phyloP scores from a whole-genome alignment of 92 coral and sea anemone species.

The Diadumene lineata region DNA sequence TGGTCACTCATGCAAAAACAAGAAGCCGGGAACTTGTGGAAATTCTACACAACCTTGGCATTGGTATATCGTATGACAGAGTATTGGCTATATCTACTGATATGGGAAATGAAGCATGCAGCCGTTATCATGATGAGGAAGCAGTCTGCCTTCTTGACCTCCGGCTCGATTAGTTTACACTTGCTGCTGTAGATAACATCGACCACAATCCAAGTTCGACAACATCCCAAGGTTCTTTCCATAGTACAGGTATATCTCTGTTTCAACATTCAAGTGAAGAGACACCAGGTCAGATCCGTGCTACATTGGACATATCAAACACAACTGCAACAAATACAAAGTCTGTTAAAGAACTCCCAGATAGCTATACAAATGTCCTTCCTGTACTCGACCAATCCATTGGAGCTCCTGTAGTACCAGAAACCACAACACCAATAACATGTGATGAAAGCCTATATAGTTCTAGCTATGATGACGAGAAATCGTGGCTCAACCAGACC shows the following conservation, averaged over 20 bases:
- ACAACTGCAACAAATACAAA: slow-evolving; percentile 27
- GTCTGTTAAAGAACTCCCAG: slow-evolving; percentile 48
- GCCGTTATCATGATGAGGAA: slow-evolving; percentile 44
- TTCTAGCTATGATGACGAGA: slow-evolving; percentile 10
- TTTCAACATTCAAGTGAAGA: slow-evolving; percentile 54
- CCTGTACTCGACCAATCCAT: slow-evolving; percentile 37
- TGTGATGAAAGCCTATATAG: slow-evolving; percentile 14
- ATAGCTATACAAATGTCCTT: slow-evolving; percentile 38
- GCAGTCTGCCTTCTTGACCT: slow-evolving; percentile 64
- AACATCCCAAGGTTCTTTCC: slow-evolving; percentile 59
- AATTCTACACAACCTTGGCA: slow-evolving; percentile 31
- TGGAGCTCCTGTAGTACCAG: slow-evolving; percentile 31
- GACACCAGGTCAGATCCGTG: slow-evolving; percentile 30
- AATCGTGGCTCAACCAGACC: not conserved
- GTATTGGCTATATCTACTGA: slow-evolving; percentile 65
- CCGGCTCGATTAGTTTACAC: slow-evolving; percentile 44
- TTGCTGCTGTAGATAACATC: slow-evolving; percentile 67
- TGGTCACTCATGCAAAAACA: slow-evolving; percentile 37
- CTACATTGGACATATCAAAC: slow-evolving; percentile 11
- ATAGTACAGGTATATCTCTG: slow-evolving; percentile 61
- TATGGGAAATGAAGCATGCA: slow-evolving; percentile 60
- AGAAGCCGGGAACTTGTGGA: slow-evolving; percentile 51
- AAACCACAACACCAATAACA: not conserved
- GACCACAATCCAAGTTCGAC: slow-evolving; percentile 73
- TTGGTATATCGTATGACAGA: slow-evolving; percentile 57